Percentiles rank a stretch among this genome's conserved stretches.
These are phyloP conservation scores for Trachymyrmex septentrionalis DNA, from an alignment of 1,140 invertebrate species.

Conservation along the genomic window DNA sequence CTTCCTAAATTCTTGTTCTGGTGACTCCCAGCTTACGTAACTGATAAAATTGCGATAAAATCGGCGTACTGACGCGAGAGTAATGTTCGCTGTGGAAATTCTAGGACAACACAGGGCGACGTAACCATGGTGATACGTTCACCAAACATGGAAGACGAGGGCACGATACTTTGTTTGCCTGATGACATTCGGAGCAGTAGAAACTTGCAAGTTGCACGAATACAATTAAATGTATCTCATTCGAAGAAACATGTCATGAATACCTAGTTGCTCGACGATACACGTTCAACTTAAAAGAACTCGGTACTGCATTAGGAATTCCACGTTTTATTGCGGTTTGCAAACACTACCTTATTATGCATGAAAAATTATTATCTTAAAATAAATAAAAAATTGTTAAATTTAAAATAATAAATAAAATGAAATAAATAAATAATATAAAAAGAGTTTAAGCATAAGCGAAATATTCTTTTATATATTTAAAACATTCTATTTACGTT, in stretches of 20 bases:
- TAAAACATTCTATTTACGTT: not conserved
- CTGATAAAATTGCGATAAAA: slow-evolving; percentile 50
- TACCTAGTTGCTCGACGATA: not conserved
- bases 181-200: slow-evolving; percentile 42
- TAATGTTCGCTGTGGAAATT: slow-evolving; percentile 64
- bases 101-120: slow-evolving; percentile 66
- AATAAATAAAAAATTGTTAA: not conserved
- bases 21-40: slow-evolving; percentile 43
- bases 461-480: not conserved
- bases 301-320: not conserved
- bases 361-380: not conserved
- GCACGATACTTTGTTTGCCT: slow-evolving; percentile 44
- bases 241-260: slow-evolving; percentile 30
- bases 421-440: slow-evolving; percentile 1
- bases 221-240: slow-evolving; percentile 51
- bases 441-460: not conserved
- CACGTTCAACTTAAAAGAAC: not conserved
- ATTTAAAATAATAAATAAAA: not conserved
- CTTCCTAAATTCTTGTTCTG: slow-evolving; percentile 48
- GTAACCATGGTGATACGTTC: slow-evolving; percentile 68
- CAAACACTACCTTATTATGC: too few relatives aligned
- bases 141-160: slow-evolving; percentile 62
- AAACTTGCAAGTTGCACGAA: slow-evolving; percentile 23
- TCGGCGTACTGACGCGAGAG: slow-evolving; percentile 37
- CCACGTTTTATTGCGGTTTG: not conserved